A percentile compares a stretch with the other conserved stretches of the same genome.
These are phyloP conservation scores for Diploscapter pachys DNA, from an alignment of 1,140 invertebrate genomes.

Conservation along the genomic window DNA sequence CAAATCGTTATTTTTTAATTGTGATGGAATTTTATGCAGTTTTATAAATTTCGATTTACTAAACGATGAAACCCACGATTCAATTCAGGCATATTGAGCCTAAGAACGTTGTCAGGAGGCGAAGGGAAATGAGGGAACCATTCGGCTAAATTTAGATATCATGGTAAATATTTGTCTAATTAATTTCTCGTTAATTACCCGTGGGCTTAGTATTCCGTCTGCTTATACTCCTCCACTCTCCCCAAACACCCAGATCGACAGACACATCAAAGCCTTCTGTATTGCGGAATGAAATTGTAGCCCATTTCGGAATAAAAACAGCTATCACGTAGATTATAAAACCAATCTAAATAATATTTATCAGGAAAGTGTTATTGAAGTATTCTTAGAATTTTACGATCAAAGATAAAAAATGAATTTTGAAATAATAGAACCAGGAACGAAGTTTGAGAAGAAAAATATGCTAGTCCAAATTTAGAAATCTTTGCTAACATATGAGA, in stretches of 20 bases:
- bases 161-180: not conserved
- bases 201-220: conserved; percentile 14
- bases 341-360: conserved; percentile 24
- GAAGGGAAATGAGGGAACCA: conserved; percentile 56
- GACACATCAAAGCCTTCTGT: conserved; percentile 44
- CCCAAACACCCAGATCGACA: conserved; percentile 54
- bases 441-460: conserved; percentile 3
- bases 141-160: conserved; percentile 40
- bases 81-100: conserved; percentile 46
- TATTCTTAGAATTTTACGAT: not conserved
- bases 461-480: not conserved
- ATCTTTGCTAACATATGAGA: not conserved
- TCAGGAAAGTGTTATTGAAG: conserved; percentile 2
- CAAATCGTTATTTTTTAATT: not conserved
- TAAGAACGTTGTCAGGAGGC: conserved; percentile 40
- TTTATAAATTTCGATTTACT: too few relatives aligned
- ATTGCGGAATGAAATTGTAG: conserved; percentile 49
- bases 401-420: conserved; percentile 1
- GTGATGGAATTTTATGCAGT: conserved; percentile 5
- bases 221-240: conserved; percentile 47
- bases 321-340: conserved; percentile 42
- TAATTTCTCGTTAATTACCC: conserved; percentile 31
- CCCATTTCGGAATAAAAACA: conserved; percentile 44
- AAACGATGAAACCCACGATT: conserved; percentile 42
- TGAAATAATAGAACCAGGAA: not conserved